Base-by-base conservation (phyloP, 1,140 invertebrate species). In the Spodoptera frugiperda region DNA sequence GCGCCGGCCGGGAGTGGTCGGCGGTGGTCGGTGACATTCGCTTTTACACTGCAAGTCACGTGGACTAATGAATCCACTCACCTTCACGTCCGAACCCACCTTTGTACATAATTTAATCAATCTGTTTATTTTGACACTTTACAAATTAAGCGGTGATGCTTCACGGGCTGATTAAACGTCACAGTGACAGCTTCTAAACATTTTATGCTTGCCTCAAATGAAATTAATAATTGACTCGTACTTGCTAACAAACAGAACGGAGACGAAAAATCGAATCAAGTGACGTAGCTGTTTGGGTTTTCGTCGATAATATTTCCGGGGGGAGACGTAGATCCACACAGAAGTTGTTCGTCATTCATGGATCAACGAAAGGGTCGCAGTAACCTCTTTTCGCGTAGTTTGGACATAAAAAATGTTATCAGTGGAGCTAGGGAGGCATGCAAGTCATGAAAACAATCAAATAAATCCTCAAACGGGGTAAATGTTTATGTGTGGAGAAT, bases 51-150 rank as follows among this genome's bases (percentile, higher is more conserved):
- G 87, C 90, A 92, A 90, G 89, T 92, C 89, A 92, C 89, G 87
- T 89, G 88, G 65, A 80, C 82, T 92, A 91, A 91, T 90, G 89
- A 90, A 89, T 83, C 83, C 85, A 90, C 84, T 91, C 85, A 85
- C 77, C 72, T 82, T 79, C 82, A 83, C 78, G 76, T 81, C 61
- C 67, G 73, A 75, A 68, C 49, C 72, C 79, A 74, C 78, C 79
- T 84, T 82, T 84, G 80, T 84, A 83, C 81, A 89, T 84, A 85
- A 84, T 81, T 85, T 83, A 86, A 84, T 87, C 82, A 84, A 84
- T 82, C 76, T 78, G 78, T 87, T 87, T 86, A 85, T 86, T 83
- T 83, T 87, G 80, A 84, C 84, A 82, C 84, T 75, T 79, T 80
- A 83, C 82, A 83, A 87, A 89, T 80, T 79, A 79, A 83, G 54